These are phyloP conservation scores for Petrocephalus microphthalmus DNA, from an alignment of 2,113 vertebrate species.

Conservation along the genomic window DNA sequence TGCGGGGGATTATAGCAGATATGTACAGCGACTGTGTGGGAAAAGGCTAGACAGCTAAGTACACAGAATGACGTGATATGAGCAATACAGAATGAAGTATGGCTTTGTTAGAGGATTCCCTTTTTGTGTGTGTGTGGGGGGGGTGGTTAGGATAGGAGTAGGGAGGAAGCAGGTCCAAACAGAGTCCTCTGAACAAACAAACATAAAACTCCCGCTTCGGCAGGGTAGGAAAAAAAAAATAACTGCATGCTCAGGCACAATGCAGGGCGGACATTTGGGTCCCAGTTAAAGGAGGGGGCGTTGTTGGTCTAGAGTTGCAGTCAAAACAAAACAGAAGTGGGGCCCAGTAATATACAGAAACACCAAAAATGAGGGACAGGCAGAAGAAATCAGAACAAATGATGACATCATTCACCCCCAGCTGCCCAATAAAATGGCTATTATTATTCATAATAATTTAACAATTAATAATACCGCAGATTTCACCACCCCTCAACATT, in stretches of 20 bases:
- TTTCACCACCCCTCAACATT: neutral
- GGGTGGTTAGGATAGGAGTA: neutral
- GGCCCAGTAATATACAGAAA: neutral
- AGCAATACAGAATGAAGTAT: neutral
- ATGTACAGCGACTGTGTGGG: neutral
- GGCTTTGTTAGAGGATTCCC: neutral
- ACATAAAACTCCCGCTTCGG: neutral
- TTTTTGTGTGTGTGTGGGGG: neutral
- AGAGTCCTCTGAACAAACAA: neutral
- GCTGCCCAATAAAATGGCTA: neutral
- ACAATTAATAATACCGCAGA: neutral
- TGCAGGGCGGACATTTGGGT: neutral
- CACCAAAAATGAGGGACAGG: neutral
- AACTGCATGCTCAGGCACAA: neutral
- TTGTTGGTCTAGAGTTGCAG: neutral
- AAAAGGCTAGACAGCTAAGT: neutral
- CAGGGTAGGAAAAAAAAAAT: neutral
- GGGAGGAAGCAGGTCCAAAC: neutral
- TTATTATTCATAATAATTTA: neutral
- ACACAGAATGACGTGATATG: neutral
- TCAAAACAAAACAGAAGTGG: neutral
- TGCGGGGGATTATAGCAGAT: neutral
- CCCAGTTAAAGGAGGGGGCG: neutral
- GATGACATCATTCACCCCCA: neutral
- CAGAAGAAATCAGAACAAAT: neutral